Conservation (phyloP, 2,113 vertebrate species). For the Phalacrocorax aristotelis region DNA sequence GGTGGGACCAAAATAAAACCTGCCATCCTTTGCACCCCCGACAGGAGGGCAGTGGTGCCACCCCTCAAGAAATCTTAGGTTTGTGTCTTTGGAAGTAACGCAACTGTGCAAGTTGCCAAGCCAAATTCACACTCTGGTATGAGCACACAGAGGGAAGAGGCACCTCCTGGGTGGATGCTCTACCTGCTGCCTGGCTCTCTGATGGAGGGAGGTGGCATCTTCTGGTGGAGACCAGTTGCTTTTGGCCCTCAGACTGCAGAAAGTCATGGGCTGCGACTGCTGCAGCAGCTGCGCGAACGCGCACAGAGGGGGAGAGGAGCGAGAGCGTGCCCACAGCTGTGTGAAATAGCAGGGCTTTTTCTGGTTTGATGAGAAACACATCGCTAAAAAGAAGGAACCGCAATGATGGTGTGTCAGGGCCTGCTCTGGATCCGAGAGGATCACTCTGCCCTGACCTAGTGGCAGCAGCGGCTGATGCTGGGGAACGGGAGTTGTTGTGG, state of each 20-base stretch:
- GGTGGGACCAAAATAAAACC: not conserved
- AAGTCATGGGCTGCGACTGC: not conserved
- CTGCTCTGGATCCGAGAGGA: too few relatives aligned
- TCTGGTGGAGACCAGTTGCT: not conserved
- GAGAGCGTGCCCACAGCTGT: rapidly evolving
- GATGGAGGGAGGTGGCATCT: not conserved
- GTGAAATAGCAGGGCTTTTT: not conserved
- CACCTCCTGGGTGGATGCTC: not conserved
- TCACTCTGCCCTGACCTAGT: not conserved
- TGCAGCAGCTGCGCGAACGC: rapidly evolving
- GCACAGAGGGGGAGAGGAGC: not conserved
- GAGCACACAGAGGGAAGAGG: too few relatives aligned
- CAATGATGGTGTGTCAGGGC: not conserved
- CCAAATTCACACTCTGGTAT: too few relatives aligned
- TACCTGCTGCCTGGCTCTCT: not conserved
- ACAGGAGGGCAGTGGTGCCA: not conserved
- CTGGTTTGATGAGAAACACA: not conserved
- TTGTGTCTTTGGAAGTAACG: not conserved
- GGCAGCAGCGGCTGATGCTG: not conserved
- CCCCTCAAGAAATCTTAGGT: not conserved
- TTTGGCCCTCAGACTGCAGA: rapidly evolving
- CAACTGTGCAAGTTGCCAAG: not conserved
- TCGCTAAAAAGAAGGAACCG: not conserved
- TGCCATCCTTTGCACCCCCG: not conserved
- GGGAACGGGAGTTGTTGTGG: not conserved